Evolutionary conservation across 2,113 vertebrate species (phyloP).

Genomic region (Mystacornis crossleyi): DNA sequence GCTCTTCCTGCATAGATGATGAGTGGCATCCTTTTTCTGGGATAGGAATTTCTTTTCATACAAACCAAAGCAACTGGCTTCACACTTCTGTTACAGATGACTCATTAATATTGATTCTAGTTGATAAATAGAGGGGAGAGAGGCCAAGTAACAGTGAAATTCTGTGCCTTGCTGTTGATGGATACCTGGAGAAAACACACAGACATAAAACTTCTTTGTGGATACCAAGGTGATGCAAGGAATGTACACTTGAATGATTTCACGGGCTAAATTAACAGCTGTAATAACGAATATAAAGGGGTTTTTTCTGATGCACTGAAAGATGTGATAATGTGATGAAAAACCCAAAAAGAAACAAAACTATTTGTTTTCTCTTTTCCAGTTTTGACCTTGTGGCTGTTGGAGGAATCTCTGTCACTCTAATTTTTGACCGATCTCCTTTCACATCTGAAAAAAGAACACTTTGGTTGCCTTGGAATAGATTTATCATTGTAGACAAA

Average conservation of each 20-base stretch:
- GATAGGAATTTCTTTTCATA: background rate
- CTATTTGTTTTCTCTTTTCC: constrained; percentile 45
- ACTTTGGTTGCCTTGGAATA: constrained; percentile 96
- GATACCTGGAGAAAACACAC: background rate
- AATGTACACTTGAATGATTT: background rate
- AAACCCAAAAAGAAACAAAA: background rate
- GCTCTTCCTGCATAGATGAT: background rate
- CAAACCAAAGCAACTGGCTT: background rate
- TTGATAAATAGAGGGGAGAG: background rate
- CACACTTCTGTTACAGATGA: background rate
- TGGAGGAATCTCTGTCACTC: constrained; percentile 89
- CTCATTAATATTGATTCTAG: background rate
- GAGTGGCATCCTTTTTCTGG: background rate
- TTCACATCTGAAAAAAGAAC: constrained; percentile 91
- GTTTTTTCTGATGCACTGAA: background rate
- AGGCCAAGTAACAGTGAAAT: background rate
- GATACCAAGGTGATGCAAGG: background rate
- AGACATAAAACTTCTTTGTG: background rate
- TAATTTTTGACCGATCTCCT: constrained; percentile 95
- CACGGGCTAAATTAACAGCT: background rate
- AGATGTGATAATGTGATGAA: background rate
- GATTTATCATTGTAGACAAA: constrained; percentile 92
- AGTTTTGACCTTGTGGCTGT: constrained; percentile 96
- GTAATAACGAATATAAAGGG: background rate
- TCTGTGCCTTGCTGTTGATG: background rate